Evolutionary conservation across 2,888 invertebrate species (phyloP).

Genomic region (Trilocha varians): DNA sequence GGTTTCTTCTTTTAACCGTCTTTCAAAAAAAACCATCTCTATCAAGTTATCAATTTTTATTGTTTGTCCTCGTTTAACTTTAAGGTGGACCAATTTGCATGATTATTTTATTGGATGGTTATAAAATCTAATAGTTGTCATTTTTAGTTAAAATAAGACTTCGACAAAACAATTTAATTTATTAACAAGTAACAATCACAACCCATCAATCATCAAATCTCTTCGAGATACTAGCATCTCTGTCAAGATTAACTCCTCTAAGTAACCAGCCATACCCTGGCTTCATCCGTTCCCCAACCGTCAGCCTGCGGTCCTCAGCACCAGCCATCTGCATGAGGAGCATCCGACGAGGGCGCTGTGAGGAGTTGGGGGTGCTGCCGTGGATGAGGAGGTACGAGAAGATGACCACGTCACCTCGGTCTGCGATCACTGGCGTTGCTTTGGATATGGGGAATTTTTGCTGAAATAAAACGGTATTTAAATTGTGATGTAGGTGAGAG

Average conservation of each 20-base stretch:
- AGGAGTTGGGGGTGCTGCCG: slow-evolving; percentile 70
- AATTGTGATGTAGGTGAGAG: no score
- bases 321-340: slow-evolving; percentile 66
- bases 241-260: slow-evolving; percentile 53
- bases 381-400: slow-evolving; percentile 74
- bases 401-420: slow-evolving; percentile 70
- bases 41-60: no score
- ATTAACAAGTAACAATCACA: not conserved
- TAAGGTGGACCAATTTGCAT: no score
- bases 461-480: no score
- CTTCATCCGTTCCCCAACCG: slow-evolving; percentile 39
- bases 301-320: slow-evolving; percentile 66
- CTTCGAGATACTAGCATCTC: slow-evolving; percentile 38
- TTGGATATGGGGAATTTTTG: slow-evolving; percentile 56
- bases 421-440: slow-evolving; percentile 64
- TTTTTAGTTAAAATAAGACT: no score
- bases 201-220: slow-evolving; percentile 20
- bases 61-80: no score
- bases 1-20: no score
- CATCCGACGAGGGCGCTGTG: slow-evolving; percentile 63
- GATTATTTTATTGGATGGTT: no score
- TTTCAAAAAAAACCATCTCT: no score
- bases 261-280: slow-evolving; percentile 73
- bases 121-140: no score
- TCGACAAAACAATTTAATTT: not conserved